Conservation (phyloP, 2,797 vertebrate genomes). For the Rousettus madagascariensis region DNA sequence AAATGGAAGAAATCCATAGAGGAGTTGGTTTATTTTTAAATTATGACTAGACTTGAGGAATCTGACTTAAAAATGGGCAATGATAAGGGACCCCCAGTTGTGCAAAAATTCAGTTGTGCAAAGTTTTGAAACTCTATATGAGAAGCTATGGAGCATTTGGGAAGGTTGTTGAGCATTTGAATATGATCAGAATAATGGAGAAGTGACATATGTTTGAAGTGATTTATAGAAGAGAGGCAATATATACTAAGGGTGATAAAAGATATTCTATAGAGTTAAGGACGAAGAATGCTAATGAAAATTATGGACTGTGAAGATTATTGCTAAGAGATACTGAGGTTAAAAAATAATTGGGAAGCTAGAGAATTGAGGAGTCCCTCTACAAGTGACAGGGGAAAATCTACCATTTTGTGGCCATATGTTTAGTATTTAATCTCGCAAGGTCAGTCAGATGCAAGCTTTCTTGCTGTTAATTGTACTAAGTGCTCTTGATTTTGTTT, state of each 20-base stretch:
- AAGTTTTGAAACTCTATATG: background rate
- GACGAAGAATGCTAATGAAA: slow-evolving; percentile 22
- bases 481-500: background rate
- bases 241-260: background rate
- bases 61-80: background rate
- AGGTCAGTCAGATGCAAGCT: background rate
- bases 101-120: background rate
- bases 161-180: background rate
- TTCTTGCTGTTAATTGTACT: background rate
- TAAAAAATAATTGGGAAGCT: slow-evolving; percentile 34
- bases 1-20: background rate
- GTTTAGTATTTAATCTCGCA: background rate
- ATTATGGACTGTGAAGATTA: slow-evolving; percentile 7
- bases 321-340: background rate
- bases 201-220: background rate
- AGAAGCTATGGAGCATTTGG: background rate
- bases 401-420: background rate
- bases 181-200: background rate
- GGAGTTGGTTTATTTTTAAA: background rate
- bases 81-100: background rate
- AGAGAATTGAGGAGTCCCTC: background rate
- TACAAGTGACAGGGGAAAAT: background rate
- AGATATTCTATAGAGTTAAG: background rate
- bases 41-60: background rate
- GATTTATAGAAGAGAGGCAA: background rate